Evolutionary conservation across 2,797 vertebrate genomes (phyloP).

Genomic region (Micropoecilia bifurca): DNA sequence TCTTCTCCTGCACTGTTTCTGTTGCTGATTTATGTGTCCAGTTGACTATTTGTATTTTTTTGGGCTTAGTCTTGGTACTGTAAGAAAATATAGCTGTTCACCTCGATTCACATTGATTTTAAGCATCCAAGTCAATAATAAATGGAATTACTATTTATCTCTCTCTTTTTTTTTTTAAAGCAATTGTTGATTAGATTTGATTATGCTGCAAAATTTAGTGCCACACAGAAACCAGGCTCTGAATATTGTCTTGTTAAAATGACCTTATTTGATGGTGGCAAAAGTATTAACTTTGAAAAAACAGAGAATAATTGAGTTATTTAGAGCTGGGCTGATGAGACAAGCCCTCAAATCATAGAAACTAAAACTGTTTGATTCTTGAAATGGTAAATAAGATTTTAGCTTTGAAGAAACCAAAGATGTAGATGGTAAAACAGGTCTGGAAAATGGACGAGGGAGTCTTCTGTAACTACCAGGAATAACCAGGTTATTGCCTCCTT

Average conservation of each 20-base stretch:
- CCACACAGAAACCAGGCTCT: not conserved
- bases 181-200: not conserved
- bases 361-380: not conserved
- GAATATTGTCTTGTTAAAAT: not conserved
- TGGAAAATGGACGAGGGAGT: not conserved
- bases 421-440: not conserved
- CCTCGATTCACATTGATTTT: not conserved
- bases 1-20: not conserved
- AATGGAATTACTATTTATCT: not conserved
- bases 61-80: not conserved
- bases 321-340: not conserved
- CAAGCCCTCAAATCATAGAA: not conserved
- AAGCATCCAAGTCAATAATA: not conserved
- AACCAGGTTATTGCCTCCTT: not conserved
- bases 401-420: not conserved
- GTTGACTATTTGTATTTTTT: not conserved
- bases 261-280: not conserved
- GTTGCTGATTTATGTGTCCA: not conserved
- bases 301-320: not conserved
- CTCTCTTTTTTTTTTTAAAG: not conserved
- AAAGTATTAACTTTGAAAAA: not conserved
- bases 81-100: not conserved
- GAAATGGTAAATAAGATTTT: not conserved
- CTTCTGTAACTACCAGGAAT: not conserved
- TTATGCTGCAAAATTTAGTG: not conserved